Percentiles rank a stretch among this genome's conserved stretches.
Evolutionary conservation across 2,113 vertebrate species (phyloP).

Genomic region (Oncorhynchus kisutch): DNA sequence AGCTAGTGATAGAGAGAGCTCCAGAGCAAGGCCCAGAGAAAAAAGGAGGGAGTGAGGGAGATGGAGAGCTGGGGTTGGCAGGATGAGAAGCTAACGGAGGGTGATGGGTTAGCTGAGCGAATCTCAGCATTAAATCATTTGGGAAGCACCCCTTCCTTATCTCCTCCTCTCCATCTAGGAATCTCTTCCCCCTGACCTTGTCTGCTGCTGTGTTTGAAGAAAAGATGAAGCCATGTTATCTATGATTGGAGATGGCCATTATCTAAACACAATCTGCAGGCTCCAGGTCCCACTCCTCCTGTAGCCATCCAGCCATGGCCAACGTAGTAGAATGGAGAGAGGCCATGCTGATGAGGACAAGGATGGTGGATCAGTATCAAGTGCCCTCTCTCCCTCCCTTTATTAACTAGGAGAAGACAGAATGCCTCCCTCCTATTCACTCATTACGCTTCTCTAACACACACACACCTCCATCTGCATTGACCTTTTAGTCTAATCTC

Average conservation of each 20-base stretch:
- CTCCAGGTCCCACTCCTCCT: slow-evolving; percentile 65
- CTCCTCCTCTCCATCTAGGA: slow-evolving; percentile 54
- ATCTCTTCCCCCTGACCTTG: slow-evolving; percentile 76
- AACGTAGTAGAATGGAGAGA: slow-evolving; percentile 53
- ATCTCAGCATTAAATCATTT: slow-evolving; percentile 74
- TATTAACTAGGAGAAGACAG: slow-evolving; percentile 72
- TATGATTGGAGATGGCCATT: slow-evolving; percentile 80
- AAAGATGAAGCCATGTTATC: slow-evolving; percentile 78
- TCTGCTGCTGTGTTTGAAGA: slow-evolving; percentile 73
- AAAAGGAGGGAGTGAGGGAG: slow-evolving; percentile 39
- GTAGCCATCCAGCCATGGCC: slow-evolving; percentile 17
- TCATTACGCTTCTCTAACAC: slow-evolving; percentile 53
- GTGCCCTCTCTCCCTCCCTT: slow-evolving; percentile 60
- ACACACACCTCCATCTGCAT: neutral
- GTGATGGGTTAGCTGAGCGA: slow-evolving; percentile 71
- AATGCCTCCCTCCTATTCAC: slow-evolving; percentile 37
- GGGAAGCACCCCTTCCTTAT: slow-evolving; percentile 66
- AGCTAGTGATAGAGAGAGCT: slow-evolving; percentile 33
- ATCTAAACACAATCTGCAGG: slow-evolving; percentile 80
- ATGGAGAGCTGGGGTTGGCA: slow-evolving; percentile 40
- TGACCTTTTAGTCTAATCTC: slow-evolving; percentile 20
- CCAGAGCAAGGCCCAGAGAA: neutral
- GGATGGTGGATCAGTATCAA: slow-evolving; percentile 62
- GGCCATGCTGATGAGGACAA: slow-evolving; percentile 64
- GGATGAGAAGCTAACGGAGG: slow-evolving; percentile 56